Conservation (phyloP, 2,797 vertebrate species). For the Alcedo quadribrachys region DNA sequence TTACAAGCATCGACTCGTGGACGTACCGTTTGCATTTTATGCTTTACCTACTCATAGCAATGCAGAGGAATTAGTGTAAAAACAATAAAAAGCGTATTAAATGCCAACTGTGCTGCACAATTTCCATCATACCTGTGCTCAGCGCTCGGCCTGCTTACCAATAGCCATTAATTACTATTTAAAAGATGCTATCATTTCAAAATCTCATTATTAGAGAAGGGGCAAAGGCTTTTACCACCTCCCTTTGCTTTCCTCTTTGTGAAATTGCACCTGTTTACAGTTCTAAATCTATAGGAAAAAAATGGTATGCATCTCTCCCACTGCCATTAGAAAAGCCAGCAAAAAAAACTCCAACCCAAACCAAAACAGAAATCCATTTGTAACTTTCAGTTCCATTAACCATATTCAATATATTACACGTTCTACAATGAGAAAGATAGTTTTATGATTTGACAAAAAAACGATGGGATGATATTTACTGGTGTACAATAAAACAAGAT, state of each 20-base stretch:
- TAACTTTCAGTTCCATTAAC: slow-evolving; percentile 76
- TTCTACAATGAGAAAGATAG: slow-evolving; percentile 74
- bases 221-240: slow-evolving; percentile 17
- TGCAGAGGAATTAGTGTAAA: slow-evolving; percentile 65
- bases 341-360: neutral
- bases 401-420: slow-evolving; percentile 64
- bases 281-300: slow-evolving; percentile 35
- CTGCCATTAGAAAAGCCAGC: slow-evolving; percentile 16
- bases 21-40: slow-evolving; percentile 14
- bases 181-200: slow-evolving; percentile 60
- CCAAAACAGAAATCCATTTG: slow-evolving; percentile 47
- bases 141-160: slow-evolving; percentile 59
- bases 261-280: slow-evolving; percentile 60
- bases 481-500: slow-evolving; percentile 85
- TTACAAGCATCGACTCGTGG: neutral
- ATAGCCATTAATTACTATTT: slow-evolving; percentile 65
- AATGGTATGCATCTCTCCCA: slow-evolving; percentile 12
- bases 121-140: slow-evolving; percentile 57
- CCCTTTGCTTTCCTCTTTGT: neutral
- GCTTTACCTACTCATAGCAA: slow-evolving; percentile 55
- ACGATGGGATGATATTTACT: slow-evolving; percentile 81
- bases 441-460: slow-evolving; percentile 79
- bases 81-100: slow-evolving; percentile 75
- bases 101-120: slow-evolving; percentile 66
- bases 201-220: slow-evolving; percentile 57